phyloP scores from a whole-genome alignment of 2,888 invertebrate species.

The Pammene aurita region DNA sequence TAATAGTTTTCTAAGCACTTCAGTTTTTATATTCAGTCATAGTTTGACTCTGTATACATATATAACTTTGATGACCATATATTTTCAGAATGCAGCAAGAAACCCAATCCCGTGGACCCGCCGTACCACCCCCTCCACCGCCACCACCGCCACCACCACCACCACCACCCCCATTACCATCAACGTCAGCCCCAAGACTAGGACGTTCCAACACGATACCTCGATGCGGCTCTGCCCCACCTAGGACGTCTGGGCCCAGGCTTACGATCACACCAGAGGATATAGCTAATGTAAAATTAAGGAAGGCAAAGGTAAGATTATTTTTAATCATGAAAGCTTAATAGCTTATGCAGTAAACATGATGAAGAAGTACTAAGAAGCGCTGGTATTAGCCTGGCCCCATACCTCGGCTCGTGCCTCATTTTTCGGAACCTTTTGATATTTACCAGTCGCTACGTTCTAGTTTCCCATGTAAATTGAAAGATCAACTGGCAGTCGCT shows the following conservation, averaged over 20 bases:
- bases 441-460: too few relatives aligned
- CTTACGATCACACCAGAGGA: constrained; percentile 76
- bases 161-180: constrained; percentile 60
- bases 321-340: neutral
- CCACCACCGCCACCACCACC: constrained; percentile 68
- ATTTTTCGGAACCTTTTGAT: too few relatives aligned
- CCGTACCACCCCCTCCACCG: constrained; percentile 52
- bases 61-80: neutral
- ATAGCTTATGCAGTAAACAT: too few relatives aligned
- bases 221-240: constrained; percentile 73
- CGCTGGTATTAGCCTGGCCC: too few relatives aligned
- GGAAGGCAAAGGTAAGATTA: constrained; percentile 68
- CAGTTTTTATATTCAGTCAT: too few relatives aligned
- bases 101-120: neutral
- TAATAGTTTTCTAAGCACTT: too few relatives aligned
- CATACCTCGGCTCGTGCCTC: too few relatives aligned
- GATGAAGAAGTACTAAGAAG: too few relatives aligned
- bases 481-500: too few relatives aligned
- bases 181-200: constrained; percentile 51
- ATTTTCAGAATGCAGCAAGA: constrained; percentile 29
- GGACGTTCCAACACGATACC: constrained; percentile 68
- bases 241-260: constrained; percentile 64
- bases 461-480: too few relatives aligned
- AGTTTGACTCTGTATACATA: neutral
- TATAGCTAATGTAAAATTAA: constrained; percentile 76